Percentiles rank a stretch among this genome's conserved stretches.
phyloP scores from a whole-genome alignment of 2,113 vertebrate species.

The Thalassarche chlororhynchos region DNA sequence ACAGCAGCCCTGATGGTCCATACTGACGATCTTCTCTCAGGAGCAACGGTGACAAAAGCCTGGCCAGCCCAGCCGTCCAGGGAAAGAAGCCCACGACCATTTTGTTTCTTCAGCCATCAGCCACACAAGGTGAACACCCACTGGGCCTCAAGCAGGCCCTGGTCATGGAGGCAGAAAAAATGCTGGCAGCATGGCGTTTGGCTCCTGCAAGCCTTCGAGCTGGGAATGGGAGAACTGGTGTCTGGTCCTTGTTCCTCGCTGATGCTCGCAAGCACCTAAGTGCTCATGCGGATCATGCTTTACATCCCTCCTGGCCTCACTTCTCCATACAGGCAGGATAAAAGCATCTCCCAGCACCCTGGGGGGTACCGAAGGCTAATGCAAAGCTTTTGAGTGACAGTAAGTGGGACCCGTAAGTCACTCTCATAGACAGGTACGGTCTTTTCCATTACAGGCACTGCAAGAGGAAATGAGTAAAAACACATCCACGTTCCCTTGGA shows the following conservation, averaged over 20 bases:
- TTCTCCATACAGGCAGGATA: background rate
- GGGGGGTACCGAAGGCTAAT: background rate
- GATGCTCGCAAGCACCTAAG: background rate
- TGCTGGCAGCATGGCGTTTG: background rate
- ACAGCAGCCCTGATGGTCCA: background rate
- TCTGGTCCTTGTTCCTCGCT: background rate
- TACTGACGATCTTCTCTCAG: background rate
- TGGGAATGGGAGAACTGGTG: background rate
- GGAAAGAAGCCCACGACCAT: background rate
- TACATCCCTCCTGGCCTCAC: background rate
- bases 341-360: background rate
- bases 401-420: rapidly evolving
- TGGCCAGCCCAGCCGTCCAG: background rate
- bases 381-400: background rate
- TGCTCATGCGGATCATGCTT: background rate
- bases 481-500: background rate
- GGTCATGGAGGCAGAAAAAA: background rate
- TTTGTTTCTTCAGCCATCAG: background rate
- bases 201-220: background rate
- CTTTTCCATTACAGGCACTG: background rate
- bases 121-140: background rate
- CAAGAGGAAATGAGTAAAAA: background rate
- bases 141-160: background rate
- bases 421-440: background rate
- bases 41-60: background rate